Evolutionary conservation across 64 coral and sea anemone genomes (phyloP).

Genomic region (Dendronephthya gigantea): DNA sequence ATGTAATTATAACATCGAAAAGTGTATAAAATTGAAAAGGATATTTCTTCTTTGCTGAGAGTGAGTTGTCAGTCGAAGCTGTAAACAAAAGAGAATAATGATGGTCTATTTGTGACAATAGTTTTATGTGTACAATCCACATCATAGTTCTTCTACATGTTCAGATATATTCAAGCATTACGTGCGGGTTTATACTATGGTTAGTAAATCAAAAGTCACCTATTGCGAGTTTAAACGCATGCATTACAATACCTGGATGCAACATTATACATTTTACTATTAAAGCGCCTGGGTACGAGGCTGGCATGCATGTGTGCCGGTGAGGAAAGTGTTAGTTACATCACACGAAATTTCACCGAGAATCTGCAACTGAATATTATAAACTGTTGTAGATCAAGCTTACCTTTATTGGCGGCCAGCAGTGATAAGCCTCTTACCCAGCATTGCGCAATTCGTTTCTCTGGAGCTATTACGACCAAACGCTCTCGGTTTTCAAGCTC

Average conservation of each 20-base stretch:
- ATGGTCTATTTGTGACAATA: too few species aligned
- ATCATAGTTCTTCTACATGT: background rate
- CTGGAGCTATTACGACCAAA: background rate
- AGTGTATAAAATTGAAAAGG: background rate
- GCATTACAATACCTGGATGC: too few species aligned
- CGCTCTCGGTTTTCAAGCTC: background rate
- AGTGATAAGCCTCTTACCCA: background rate
- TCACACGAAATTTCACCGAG: too few species aligned
- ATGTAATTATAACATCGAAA: background rate
- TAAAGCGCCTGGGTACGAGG: too few species aligned
- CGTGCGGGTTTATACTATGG: too few species aligned
- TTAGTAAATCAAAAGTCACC: too few species aligned
- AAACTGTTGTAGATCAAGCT: background rate
- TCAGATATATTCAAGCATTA: background rate
- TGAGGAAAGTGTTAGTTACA: too few species aligned
- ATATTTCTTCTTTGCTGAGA: background rate
- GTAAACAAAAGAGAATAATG: background rate
- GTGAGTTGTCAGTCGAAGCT: background rate
- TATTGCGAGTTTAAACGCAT: too few species aligned
- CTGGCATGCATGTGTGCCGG: too few species aligned
- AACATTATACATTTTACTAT: too few species aligned
- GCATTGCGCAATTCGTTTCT: slow-evolving; percentile 5
- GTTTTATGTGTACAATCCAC: too few species aligned
- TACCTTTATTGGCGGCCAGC: background rate
- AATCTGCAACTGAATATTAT: too few species aligned